Conservation (phyloP, 2,797 vertebrate genomes). For the Rhinoraja longicauda region DNA sequence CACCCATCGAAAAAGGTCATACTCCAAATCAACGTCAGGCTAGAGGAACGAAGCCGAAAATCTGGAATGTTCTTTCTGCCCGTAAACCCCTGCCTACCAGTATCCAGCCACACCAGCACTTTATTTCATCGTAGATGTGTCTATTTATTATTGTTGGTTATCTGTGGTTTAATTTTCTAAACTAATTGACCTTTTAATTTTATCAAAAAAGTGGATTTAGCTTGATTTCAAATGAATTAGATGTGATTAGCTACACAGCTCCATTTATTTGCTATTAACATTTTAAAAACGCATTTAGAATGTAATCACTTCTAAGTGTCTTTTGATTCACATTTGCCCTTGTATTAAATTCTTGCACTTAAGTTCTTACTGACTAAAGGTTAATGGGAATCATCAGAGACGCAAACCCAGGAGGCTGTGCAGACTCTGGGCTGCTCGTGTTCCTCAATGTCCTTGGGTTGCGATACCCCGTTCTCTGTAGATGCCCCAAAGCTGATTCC, state of each 20-base stretch:
- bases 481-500: neutral
- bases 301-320: neutral
- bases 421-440: neutral
- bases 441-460: neutral
- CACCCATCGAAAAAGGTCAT: no score
- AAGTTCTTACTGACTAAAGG: neutral
- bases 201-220: neutral
- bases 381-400: neutral
- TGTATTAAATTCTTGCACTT: neutral
- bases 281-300: neutral
- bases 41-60: neutral
- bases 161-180: neutral
- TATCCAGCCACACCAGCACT: neutral
- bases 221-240: neutral
- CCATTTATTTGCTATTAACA: neutral
- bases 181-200: neutral
- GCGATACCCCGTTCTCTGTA: neutral
- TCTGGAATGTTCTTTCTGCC: neutral
- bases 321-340: neutral
- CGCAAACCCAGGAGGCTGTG: neutral
- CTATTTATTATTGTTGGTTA: neutral
- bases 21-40: neutral
- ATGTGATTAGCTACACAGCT: neutral
- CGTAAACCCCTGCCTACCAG: neutral
- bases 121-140: no score